Conservation (phyloP, 2,113 vertebrate species). For the Pachyramphus minor region DNA sequence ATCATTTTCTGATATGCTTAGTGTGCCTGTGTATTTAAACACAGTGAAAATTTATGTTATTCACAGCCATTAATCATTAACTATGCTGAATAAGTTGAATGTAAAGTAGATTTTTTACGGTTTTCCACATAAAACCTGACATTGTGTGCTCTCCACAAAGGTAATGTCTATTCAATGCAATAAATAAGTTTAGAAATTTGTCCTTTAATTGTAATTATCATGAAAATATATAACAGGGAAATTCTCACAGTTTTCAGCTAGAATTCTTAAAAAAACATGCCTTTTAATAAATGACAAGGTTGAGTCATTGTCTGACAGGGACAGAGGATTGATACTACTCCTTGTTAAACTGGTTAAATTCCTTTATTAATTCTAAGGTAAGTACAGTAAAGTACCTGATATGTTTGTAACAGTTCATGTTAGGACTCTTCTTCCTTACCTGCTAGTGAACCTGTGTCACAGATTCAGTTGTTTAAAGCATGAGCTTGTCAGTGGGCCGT, state of each 20-base stretch:
- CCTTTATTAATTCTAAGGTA: neutral
- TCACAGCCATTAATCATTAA: neutral
- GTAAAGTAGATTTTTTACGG: neutral
- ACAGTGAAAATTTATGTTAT: neutral
- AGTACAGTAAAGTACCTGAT: neutral
- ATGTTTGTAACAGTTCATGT: neutral
- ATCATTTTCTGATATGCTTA: neutral
- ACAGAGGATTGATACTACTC: neutral
- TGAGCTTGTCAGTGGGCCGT: neutral
- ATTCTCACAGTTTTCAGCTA: neutral
- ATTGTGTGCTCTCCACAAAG: neutral
- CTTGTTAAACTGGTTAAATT: neutral
- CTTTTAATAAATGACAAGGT: neutral
- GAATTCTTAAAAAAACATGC: neutral
- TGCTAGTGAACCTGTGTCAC: conserved; percentile 1
- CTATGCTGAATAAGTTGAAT: neutral
- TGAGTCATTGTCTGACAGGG: no score
- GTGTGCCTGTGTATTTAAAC: neutral
- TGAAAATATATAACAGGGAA: neutral
- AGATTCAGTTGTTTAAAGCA: neutral
- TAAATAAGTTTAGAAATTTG: neutral
- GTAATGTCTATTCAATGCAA: neutral
- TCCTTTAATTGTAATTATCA: neutral
- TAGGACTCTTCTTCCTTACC: neutral
- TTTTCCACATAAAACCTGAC: neutral